These are phyloP conservation scores for Archivesica marissinica DNA, from an alignment of 1,140 invertebrate species.

Conservation along the genomic window DNA sequence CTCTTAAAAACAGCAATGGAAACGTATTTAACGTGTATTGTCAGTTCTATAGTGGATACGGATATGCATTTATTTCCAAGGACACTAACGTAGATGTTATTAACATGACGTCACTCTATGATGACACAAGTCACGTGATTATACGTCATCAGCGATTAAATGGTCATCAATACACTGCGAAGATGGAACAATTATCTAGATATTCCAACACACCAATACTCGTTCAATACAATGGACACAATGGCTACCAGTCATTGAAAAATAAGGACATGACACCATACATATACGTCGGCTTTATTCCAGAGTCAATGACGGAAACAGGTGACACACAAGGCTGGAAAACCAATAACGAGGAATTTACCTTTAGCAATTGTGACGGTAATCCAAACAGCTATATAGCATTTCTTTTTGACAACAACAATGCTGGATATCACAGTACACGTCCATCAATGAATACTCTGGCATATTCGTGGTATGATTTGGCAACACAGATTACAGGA, in stretches of 20 bases:
- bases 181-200: constrained; percentile 11
- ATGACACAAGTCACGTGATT: constrained; percentile 4
- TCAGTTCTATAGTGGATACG: constrained; percentile 17
- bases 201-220: neutral
- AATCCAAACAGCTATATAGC: constrained; percentile 44
- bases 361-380: constrained; percentile 48
- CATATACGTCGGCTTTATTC: constrained; percentile 31
- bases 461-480: constrained; percentile 3
- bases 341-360: constrained; percentile 16
- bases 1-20: neutral
- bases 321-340: constrained; percentile 11
- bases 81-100: neutral
- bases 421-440: neutral
- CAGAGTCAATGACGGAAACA: neutral
- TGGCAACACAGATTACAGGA: neutral
- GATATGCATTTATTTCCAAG: constrained; percentile 33
- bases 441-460: neutral
- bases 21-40: constrained; percentile 26
- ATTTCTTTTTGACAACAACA: constrained; percentile 10
- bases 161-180: neutral
- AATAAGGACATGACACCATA: constrained; percentile 35
- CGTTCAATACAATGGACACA: constrained; percentile 33
- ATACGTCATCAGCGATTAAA: neutral
- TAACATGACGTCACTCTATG: neutral
- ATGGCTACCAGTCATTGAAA: neutral